Conservation (phyloP, 2,888 invertebrate species). For the Perizoma affinitatum region DNA sequence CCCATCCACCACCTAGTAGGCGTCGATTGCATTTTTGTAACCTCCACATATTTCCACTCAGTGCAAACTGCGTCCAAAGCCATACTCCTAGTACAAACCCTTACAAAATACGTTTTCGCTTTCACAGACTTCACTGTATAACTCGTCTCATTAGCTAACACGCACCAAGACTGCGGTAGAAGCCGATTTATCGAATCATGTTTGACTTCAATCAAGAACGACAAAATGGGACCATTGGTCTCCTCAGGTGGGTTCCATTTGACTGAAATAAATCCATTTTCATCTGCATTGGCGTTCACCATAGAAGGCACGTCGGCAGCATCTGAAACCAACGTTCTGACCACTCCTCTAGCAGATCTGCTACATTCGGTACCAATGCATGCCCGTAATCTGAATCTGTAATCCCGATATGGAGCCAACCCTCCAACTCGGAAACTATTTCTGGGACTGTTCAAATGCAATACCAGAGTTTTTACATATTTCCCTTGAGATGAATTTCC, state of each 20-base stretch:
- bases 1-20: conserved; percentile 55
- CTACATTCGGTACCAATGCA: conserved; percentile 63
- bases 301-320: conserved; percentile 61
- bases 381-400: conserved; percentile 66
- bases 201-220: conserved; percentile 63
- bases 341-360: conserved; percentile 59
- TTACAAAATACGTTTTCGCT: conserved; percentile 47
- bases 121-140: conserved; percentile 46
- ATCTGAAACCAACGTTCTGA: conserved; percentile 58
- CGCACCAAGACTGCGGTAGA: conserved; percentile 61
- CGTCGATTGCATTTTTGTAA: conserved; percentile 24
- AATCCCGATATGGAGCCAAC: conserved; percentile 71
- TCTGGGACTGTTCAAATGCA: conserved; percentile 54
- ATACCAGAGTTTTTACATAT: conserved; percentile 54
- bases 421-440: conserved; percentile 57
- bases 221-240: conserved; percentile 69
- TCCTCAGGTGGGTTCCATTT: conserved; percentile 64
- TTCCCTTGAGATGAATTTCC: conserved; percentile 53
- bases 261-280: conserved; percentile 53
- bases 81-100: conserved; percentile 48
- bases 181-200: conserved; percentile 42
- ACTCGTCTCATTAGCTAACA: conserved; percentile 47
- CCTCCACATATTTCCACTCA: conserved; percentile 39
- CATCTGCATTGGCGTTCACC: conserved; percentile 42
- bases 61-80: conserved; percentile 43